Base-by-base conservation (phyloP, 2,888 invertebrate species). In the Clunio marinus region DNA sequence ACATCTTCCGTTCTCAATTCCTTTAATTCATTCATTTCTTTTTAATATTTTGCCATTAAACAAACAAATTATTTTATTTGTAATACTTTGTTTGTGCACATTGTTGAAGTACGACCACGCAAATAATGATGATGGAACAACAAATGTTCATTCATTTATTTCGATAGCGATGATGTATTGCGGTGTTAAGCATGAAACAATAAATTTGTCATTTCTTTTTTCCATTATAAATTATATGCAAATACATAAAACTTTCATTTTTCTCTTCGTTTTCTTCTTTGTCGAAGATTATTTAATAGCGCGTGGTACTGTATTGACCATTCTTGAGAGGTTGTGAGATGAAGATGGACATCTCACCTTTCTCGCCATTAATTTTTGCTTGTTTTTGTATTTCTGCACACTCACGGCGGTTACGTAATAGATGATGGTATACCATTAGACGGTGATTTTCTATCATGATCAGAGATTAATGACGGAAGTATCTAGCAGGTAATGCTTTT, bases 221-320 rank as follows among this genome's bases (percentile, higher is more conserved):
- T 45, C 4, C 8, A 45, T 10, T 10, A 4, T 45, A 22, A 51
- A 51, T 41, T 41, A 41, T n/a, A n/a, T 41, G 41, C 41, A 41
- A 41, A 41, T 15, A 51, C 41, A 5, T 51, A 22, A 51, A 51
- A 51, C 51, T 51, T 51, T 51, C 51, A 32, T 51, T 51, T 51
- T 51, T 22, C 22, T 13, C 7, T 17, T 7, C 51, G 41, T 8
- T 32, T 8, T 3, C 51, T 15, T 15, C n/a, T n/a, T 41, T 15
- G 41, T 3, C 41, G 10, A 17, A 2, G 51, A 51, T 51, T 51
- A 51, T 17, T 22, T 22, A 51, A 51, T 13, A 17, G 51, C 51
- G 51, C 51, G 51, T 51, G 51, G 51, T 41, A n/a, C n/a, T n/a
- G 10, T 41, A 15, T 7, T 51, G 51, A 22, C 51, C 51, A 51